phyloP scores from a whole-genome alignment of 2,113 vertebrate species.

The Perca schrenkii region DNA sequence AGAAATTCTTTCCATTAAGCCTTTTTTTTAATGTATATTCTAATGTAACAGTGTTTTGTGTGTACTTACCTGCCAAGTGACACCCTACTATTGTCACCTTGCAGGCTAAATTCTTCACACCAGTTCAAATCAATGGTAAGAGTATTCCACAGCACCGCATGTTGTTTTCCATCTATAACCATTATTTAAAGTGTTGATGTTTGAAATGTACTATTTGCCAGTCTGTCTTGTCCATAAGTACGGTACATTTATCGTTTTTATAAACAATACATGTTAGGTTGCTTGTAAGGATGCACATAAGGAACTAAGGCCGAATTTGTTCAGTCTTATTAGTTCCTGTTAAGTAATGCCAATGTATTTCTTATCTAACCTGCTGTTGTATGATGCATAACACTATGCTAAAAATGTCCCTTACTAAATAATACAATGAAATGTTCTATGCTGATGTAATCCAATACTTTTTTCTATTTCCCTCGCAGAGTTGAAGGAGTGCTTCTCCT shows the following conservation, averaged over 20 bases:
- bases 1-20: not conserved
- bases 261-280: not conserved
- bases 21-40: not conserved
- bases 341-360: not conserved
- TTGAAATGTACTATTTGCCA: not conserved
- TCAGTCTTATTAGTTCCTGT: not conserved
- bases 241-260: not conserved
- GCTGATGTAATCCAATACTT: not conserved
- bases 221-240: not conserved
- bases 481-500: constrained; percentile 97
- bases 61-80: constrained; percentile 5
- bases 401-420: not conserved
- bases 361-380: not conserved
- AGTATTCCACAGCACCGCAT: not conserved
- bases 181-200: not conserved
- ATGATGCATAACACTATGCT: fast-evolving
- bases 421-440: no score
- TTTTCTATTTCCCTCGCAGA: constrained; percentile 78
- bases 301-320: not conserved
- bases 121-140: constrained; percentile 82
- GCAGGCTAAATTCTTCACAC: constrained; percentile 85
- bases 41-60: not conserved
- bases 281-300: not conserved
- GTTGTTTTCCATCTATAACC: not conserved
- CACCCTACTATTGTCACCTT: not conserved